Evolutionary conservation across 2,113 vertebrate genomes (phyloP).

Genomic region (Sceloporus undulatus): DNA sequence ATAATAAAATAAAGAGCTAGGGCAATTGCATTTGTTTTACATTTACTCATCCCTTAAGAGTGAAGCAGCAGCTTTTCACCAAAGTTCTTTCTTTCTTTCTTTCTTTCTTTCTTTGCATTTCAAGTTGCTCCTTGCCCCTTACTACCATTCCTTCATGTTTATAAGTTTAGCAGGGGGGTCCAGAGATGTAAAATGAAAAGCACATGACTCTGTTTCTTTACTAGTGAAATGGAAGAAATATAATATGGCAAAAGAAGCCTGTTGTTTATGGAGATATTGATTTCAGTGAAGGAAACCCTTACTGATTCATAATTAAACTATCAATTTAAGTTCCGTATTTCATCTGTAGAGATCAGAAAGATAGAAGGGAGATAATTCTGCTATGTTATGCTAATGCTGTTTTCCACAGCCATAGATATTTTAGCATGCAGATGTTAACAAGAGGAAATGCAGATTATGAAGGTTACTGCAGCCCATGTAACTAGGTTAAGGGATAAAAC

Average conservation of each 20-base stretch:
- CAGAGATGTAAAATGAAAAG: constrained; percentile 70
- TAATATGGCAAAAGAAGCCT: constrained; percentile 68
- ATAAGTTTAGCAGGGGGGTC: constrained; percentile 69
- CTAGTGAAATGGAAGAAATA: constrained; percentile 68
- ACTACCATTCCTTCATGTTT: constrained; percentile 59
- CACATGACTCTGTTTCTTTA: constrained; percentile 71
- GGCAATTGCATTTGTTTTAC: constrained; percentile 71
- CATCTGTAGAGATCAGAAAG: constrained; percentile 53
- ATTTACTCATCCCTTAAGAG: constrained; percentile 33
- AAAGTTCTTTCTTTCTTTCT: background rate
- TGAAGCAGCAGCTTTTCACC: constrained; percentile 35
- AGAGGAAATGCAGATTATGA: background rate
- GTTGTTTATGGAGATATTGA: constrained; percentile 70
- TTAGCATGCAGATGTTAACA: constrained; percentile 72
- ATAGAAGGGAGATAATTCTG: constrained; percentile 60
- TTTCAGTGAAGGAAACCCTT: constrained; percentile 63
- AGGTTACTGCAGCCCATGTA: background rate
- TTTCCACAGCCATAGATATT: constrained; percentile 71
- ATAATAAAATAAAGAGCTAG: constrained; percentile 75
- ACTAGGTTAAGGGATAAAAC: background rate
- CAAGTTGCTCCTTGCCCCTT: constrained; percentile 52
- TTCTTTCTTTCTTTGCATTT: constrained; percentile 13
- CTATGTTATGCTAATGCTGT: constrained; percentile 68
- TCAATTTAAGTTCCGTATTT: constrained; percentile 64
- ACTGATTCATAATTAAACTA: constrained; percentile 71